Conservation (phyloP, 2,113 vertebrate genomes). For the Paradisaea rubra region DNA sequence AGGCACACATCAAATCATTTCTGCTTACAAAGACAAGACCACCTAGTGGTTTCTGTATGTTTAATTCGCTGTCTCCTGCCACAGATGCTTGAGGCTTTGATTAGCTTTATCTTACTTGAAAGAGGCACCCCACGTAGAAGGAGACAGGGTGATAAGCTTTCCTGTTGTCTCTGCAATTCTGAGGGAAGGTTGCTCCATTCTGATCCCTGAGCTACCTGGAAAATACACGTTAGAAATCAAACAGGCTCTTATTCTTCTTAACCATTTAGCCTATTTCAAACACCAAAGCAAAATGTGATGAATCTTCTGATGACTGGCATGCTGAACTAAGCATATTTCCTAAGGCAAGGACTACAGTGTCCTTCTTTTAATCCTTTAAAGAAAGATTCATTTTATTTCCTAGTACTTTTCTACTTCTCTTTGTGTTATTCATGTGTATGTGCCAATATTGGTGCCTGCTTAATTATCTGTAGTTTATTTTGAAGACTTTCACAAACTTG, state of each 20-base stretch:
- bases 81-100: slow-evolving; percentile 33
- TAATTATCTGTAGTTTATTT: neutral
- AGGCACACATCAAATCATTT: neutral
- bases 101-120: slow-evolving; percentile 46
- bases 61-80: neutral
- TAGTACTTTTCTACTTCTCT: neutral
- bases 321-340: neutral
- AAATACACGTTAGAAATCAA: slow-evolving; percentile 4
- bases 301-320: neutral
- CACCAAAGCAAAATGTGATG: neutral
- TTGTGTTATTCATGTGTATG: neutral
- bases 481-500: neutral
- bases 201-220: neutral
- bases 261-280: neutral
- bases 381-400: neutral
- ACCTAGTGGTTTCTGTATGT: slow-evolving; percentile 17
- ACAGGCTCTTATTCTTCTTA: neutral
- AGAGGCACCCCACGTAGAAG: slow-evolving; percentile 2
- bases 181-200: neutral
- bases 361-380: neutral
- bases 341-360: neutral
- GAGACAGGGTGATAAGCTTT: slow-evolving; percentile 23
- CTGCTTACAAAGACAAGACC: slow-evolving; percentile 41
- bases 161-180: neutral
- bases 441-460: neutral